These are phyloP conservation scores for Drosophila santomea DNA, from an alignment of 1,140 invertebrate genomes.

Conservation along the genomic window DNA sequence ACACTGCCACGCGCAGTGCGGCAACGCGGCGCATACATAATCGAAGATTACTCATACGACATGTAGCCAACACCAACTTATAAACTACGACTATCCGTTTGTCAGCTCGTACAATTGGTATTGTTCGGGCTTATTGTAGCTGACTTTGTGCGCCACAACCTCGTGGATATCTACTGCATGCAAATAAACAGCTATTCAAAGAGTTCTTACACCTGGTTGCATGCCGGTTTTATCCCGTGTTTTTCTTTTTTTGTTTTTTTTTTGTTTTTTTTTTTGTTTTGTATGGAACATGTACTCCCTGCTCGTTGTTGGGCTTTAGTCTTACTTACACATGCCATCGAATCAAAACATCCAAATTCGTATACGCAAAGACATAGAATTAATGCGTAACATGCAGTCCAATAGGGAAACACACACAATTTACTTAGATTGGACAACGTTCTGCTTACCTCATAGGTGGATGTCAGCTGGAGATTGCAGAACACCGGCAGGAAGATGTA, in stretches of 20 bases:
- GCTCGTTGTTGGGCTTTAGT: background rate
- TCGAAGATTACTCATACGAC: slow-evolving; percentile 72
- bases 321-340: slow-evolving; percentile 51
- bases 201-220: slow-evolving; percentile 34
- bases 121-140: slow-evolving; percentile 40
- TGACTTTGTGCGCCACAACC: slow-evolving; percentile 46
- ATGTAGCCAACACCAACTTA: slow-evolving; percentile 39
- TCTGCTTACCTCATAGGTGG: slow-evolving; percentile 91
- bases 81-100: slow-evolving; percentile 49
- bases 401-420: slow-evolving; percentile 29
- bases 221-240: background rate
- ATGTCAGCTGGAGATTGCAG: slow-evolving; percentile 92
- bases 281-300: background rate
- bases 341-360: slow-evolving; percentile 24
- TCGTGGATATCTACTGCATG: slow-evolving; percentile 12
- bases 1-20: background rate
- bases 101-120: slow-evolving; percentile 51
- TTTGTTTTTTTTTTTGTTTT: background rate
- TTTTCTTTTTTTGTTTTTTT: background rate
- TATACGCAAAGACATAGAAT: slow-evolving; percentile 34
- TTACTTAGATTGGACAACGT: slow-evolving; percentile 32
- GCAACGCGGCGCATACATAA: slow-evolving; percentile 61
- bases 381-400: slow-evolving; percentile 51
- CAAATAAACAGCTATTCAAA: slow-evolving; percentile 31
- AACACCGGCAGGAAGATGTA: slow-evolving; percentile 93